phyloP scores from a whole-genome alignment of 2,113 vertebrate species.

The Sapayoa aenigma region DNA sequence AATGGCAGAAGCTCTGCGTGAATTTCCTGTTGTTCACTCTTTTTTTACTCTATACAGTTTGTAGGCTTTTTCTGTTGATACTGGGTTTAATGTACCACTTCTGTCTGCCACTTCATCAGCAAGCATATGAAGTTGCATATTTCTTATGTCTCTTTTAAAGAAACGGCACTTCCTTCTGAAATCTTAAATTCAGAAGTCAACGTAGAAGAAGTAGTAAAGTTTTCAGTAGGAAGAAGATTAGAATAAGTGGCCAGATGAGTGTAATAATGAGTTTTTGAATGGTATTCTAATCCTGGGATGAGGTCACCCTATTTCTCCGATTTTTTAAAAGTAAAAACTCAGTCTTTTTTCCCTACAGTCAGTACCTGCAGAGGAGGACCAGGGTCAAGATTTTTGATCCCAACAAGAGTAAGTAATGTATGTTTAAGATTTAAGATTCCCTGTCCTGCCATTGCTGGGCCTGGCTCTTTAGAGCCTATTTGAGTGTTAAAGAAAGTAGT shows the following conservation, averaged over 20 bases:
- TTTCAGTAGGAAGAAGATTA: background rate
- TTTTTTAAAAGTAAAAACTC: background rate
- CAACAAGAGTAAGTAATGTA: background rate
- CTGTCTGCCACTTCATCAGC: background rate
- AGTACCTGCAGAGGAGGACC: background rate
- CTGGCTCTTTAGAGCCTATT: background rate
- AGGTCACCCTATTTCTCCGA: background rate
- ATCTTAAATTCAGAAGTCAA: background rate
- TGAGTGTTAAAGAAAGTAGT: background rate
- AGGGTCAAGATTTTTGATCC: background rate
- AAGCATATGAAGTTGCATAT: background rate
- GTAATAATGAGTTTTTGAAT: background rate
- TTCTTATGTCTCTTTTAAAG: background rate
- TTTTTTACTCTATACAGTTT: background rate
- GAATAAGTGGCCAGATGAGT: background rate
- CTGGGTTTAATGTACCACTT: background rate
- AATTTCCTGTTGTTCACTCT: background rate
- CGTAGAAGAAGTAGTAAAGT: background rate
- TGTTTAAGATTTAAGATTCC: background rate
- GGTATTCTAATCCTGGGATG: background rate
- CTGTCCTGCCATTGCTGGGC: background rate
- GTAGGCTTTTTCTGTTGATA: background rate
- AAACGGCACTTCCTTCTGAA: background rate
- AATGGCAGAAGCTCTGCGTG: background rate
- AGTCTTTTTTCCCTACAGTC: background rate